Base-by-base conservation (phyloP, 2,888 invertebrate genomes). In the Psylliodes chrysocephalus region DNA sequence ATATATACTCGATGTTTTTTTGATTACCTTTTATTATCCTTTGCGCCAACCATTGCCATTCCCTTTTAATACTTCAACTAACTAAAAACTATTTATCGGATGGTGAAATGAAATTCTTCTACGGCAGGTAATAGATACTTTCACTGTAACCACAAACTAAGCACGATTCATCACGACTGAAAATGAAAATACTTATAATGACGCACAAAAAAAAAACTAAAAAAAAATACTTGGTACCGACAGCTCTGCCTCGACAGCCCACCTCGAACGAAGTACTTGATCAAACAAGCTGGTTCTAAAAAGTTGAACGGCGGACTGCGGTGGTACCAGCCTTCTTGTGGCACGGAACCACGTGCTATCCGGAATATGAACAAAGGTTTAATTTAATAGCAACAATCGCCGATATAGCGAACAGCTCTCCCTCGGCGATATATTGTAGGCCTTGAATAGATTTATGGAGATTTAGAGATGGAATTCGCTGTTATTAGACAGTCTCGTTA, bases 331-430 rank as follows among this genome's bases (percentile, higher is more conserved):
- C 28, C 60, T 49, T 53, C 60, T 38, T 60, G 60, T 55, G 60
- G 56, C 64, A 64, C 64, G 60, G 53, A 60, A 44, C 64, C 64
- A 64, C 64, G 64, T 64, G 64, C 64, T 60, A 51, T 12, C 54
- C 55, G 64, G 60, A 56, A 60, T 60, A 64, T 33, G 63, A 63
- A 63, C 63, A 63, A 63, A 63, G 57, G 57, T 46, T 42, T 42
- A 57, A 35, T 38, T 40, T 38, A 63, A 56, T 28, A 49, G 44
- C 56, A 44, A 53, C 62, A 56, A 63, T 63, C 63, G 63, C 44
- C 46, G 52, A 52, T 51, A 40, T 40, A 59, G 49, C 28, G 59
- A 19, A 57, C 42, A 47, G 51, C 40, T 18, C 38, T 54, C 14
- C 10, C 12, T 57, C 25, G 42, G 18, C 17, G 49, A 15, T 40